These are phyloP conservation scores for Malachius bipustulatus DNA, from an alignment of 2,888 invertebrate genomes.

Conservation along the genomic window DNA sequence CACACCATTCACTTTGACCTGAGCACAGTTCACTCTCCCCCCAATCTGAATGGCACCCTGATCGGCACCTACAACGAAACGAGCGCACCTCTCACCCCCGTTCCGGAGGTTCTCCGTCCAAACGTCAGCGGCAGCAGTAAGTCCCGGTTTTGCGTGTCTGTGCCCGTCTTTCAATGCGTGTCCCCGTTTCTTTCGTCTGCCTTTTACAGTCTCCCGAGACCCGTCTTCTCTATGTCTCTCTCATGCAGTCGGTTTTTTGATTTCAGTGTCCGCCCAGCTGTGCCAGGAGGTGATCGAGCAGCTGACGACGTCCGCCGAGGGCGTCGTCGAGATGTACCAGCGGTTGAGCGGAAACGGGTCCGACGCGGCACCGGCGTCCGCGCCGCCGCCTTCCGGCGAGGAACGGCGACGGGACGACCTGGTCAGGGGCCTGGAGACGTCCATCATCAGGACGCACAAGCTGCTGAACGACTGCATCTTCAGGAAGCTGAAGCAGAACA, in stretches of 20 bases:
- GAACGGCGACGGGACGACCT: conserved; percentile 32
- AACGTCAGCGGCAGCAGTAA: too few relatives aligned
- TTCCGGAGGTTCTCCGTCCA: too few relatives aligned
- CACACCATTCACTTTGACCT: conserved; percentile 29
- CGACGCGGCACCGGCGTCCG: conserved; percentile 17
- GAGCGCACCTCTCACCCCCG: too few relatives aligned
- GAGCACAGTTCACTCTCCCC: too few relatives aligned
- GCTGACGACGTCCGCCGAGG: conserved; percentile 54
- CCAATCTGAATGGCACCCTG: too few relatives aligned
- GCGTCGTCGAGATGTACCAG: conserved; percentile 59
- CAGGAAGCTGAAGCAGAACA: conserved; percentile 32
- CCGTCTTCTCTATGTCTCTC: too few relatives aligned
- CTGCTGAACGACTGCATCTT: conserved; percentile 41
- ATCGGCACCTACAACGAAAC: too few relatives aligned
- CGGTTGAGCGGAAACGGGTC: conserved; percentile 45
- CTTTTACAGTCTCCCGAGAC: too few relatives aligned
- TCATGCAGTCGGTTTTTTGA: conserved; percentile 10
- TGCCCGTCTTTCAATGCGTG: too few relatives aligned
- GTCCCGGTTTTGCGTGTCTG: too few relatives aligned
- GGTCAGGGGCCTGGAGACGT: conserved; percentile 44
- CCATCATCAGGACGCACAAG: conserved; percentile 47
- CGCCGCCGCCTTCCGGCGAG: conserved; percentile 23
- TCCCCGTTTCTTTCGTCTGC: too few relatives aligned
- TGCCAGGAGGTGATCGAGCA: conserved; percentile 49
- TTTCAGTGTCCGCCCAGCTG: conserved; percentile 48